Evolutionary conservation across 2,888 invertebrate genomes (phyloP), one percentile per base, ranked within the genome.

Genomic region (Sphaerophoria rueppellii): DNA sequence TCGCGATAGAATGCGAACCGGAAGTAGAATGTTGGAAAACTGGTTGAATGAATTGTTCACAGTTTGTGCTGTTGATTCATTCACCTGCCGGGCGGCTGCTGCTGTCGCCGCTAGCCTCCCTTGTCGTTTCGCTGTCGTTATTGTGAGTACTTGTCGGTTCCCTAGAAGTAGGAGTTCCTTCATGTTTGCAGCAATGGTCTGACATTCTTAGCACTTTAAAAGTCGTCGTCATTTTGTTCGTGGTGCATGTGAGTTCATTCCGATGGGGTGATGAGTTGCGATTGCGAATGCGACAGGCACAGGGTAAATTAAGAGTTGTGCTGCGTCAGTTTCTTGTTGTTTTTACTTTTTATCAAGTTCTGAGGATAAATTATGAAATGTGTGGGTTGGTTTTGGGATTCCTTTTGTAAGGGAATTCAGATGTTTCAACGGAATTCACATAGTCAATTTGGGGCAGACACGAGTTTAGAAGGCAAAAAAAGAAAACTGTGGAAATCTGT

Each of bases 21-120:
- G 83, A 83, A 85, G 73, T 77, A 76, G 81, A 76, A 73, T 85
- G 69, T 80, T 24, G 24, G 24, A 72, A 81, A 73, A 80, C 83
- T 85, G 71, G 80, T 85, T 76, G 67, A 80, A 80, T 79, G 79
- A 71, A 24, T 67, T 35, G 35, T 70, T 40, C 40, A 40, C 40
- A 60, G 60, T 24, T 43, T 67, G 54, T 85, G 43, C 73, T 48
- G 67, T 72, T 85, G 85, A 85, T 71, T 85, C 85, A 77, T 81
- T 77, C 81, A 80, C 85, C 85, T 85, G 85, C 81, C 40, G 40
- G 40, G 24, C 24, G 24, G 24, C 24, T 24, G 24, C 24, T 24
- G 24, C 24, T 24, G 24, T 24, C 2, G 24, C 24, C 24, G 1
- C 24, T 2, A 24, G 24, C 40, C 69, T 76, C 69, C 69, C 76